phyloP scores from a whole-genome alignment of 1,140 invertebrate genomes.

The Thaumetopoea pityocampa region DNA sequence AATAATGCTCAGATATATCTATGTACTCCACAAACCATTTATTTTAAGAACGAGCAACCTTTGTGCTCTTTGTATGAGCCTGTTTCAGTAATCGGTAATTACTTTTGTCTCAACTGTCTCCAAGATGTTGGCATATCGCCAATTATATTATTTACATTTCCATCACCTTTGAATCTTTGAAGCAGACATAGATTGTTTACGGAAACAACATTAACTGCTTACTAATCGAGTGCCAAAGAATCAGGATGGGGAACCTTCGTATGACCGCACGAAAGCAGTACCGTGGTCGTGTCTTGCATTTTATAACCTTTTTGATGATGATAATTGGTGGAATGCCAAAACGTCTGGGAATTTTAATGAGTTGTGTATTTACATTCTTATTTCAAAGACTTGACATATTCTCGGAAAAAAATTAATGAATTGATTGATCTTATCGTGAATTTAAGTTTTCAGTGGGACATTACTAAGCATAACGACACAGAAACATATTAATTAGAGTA shows the following conservation, averaged over 20 bases:
- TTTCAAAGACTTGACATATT: constrained; percentile 3
- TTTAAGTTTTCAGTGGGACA: too few species aligned
- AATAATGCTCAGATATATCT: too few species aligned
- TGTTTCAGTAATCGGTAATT: constrained; percentile 13
- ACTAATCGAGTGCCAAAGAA: constrained; percentile 10
- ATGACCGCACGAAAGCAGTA: constrained; percentile 4
- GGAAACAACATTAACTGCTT: constrained; percentile 16
- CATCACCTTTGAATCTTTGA: constrained; percentile 10
- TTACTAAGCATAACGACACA: too few species aligned
- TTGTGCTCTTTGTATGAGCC: constrained; percentile 4
- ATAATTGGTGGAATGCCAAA: constrained; percentile 24
- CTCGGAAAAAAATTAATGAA: constrained; percentile 1
- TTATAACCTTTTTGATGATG: constrained; percentile 11
- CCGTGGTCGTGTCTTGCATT: constrained; percentile 1
- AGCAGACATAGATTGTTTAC: constrained; percentile 14
- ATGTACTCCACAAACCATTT: too few species aligned
- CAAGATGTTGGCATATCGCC: constrained; percentile 10
- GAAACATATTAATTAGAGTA: too few species aligned
- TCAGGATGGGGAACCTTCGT: constrained; percentile 1
- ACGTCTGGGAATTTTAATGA: constrained; percentile 28
- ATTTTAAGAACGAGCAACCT: constrained; percentile 6
- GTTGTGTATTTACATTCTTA: constrained; percentile 2
- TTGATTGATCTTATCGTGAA: neutral
- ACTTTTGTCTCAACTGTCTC: constrained; percentile 18
- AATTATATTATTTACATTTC: constrained; percentile 4